Conservation (phyloP, 2,113 vertebrate species). For the Xiphophorus hellerii region DNA sequence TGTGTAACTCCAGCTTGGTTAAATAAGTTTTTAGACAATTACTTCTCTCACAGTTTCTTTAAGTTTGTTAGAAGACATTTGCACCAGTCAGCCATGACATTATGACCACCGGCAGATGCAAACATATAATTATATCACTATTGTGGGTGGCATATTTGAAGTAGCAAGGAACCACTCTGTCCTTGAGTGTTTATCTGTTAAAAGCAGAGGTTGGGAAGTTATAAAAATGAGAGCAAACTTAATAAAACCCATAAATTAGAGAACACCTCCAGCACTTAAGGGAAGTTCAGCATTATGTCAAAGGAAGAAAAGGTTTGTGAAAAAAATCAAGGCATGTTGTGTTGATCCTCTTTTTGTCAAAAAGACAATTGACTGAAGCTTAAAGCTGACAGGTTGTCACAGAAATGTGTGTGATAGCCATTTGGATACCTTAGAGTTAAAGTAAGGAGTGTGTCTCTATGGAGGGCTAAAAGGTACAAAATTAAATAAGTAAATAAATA, state of each 20-base stretch:
- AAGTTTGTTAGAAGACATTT: constrained; percentile 6
- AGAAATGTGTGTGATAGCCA: too few relatives aligned
- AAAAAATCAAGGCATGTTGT: too few relatives aligned
- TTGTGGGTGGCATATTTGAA: neutral
- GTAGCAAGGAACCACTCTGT: neutral
- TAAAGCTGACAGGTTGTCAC: too few relatives aligned
- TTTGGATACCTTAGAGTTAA: too few relatives aligned
- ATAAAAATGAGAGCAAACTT: neutral
- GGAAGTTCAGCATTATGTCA: too few relatives aligned
- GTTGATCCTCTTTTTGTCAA: too few relatives aligned
- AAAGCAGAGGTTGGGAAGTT: neutral
- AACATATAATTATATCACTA: neutral
- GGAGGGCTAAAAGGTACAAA: too few relatives aligned
- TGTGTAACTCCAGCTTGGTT: constrained; percentile 73
- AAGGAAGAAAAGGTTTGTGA: too few relatives aligned
- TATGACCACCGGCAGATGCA: neutral
- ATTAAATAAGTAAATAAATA: too few relatives aligned
- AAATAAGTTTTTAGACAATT: constrained; percentile 59
- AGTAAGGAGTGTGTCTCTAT: too few relatives aligned
- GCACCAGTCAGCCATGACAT: neutral
- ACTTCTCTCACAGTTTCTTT: constrained; percentile 10
- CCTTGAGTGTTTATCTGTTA: neutral
- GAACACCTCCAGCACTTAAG: neutral
- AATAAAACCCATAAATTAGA: neutral
- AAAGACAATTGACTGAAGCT: too few relatives aligned